Conservation (phyloP, 2,797 vertebrate species). For the Catharus ustulatus region DNA sequence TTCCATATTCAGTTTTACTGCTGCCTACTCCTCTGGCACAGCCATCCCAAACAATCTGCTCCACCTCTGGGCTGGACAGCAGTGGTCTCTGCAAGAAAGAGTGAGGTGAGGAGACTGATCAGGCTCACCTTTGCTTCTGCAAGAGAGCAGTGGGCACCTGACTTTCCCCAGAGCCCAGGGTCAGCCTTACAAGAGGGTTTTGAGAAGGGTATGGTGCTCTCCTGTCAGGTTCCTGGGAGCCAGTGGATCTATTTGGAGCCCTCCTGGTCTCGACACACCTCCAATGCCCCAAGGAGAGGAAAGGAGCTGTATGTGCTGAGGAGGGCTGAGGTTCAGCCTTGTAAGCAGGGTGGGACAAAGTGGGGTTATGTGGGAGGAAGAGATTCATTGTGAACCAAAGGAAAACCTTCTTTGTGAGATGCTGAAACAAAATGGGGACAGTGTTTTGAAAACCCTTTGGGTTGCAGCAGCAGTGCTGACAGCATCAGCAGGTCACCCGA, state of each 20-base stretch:
- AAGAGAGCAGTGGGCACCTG: neutral
- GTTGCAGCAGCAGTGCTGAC: slow-evolving; percentile 7
- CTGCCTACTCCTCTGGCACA: neutral
- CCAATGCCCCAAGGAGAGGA: neutral
- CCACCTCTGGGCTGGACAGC: neutral
- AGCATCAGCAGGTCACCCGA: slow-evolving; percentile 23
- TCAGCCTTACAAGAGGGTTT: neutral
- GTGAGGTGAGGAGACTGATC: neutral
- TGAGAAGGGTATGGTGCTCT: neutral
- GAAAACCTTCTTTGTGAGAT: neutral
- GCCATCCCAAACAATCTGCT: neutral
- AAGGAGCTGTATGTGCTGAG: neutral
- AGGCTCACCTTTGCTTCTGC: neutral
- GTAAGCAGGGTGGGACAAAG: neutral
- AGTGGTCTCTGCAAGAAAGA: neutral
- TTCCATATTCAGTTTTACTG: neutral
- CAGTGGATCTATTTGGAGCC: neutral
- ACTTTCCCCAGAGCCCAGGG: too few species aligned
- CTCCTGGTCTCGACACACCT: neutral
- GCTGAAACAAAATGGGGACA: neutral
- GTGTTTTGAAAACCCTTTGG: neutral
- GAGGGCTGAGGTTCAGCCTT: neutral
- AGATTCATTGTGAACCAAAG: neutral
- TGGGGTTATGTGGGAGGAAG: neutral
- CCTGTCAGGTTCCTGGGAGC: neutral